Evolutionary conservation across 2,113 vertebrate species (phyloP).

Genomic region (Siphamia tubifer): DNA sequence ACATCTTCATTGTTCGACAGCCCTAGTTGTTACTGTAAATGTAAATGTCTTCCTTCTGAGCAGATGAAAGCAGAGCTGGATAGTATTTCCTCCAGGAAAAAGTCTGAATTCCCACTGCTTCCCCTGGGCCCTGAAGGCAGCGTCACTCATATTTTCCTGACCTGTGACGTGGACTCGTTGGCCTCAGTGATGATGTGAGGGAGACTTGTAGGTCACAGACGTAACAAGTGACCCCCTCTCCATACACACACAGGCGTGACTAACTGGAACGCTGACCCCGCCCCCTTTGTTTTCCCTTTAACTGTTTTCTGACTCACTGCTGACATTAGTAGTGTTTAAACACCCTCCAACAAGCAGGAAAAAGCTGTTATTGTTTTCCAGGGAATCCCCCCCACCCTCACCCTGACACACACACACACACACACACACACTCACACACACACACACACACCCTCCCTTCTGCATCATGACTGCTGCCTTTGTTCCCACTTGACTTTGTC

Average conservation of each 20-base stretch:
- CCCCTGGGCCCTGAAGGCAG: conserved; percentile 10
- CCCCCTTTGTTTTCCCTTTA: conserved; percentile 29
- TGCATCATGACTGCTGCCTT: conserved; percentile 13
- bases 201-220: not conserved
- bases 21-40: too few species aligned
- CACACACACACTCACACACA: not conserved
- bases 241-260: not conserved
- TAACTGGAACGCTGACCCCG: not conserved
- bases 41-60: too few species aligned
- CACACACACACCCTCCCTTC: not conserved
- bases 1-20: too few species aligned
- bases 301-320: conserved; percentile 46
- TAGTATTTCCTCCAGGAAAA: conserved; percentile 15
- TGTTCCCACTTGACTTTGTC: conserved; percentile 12
- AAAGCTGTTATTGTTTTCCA: conserved; percentile 45
- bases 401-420: not conserved
- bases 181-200: conserved; percentile 1
- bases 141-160: conserved; percentile 12
- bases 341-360: not conserved
- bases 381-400: conserved; percentile 12
- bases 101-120: not conserved
- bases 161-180: not conserved
- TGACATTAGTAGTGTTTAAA: conserved; percentile 10
- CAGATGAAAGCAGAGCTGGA: not conserved
- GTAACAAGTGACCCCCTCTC: not conserved